A percentile compares a stretch with the other conserved stretches of the same genome.
Evolutionary conservation across 2,797 vertebrate species (phyloP).

Genomic region (Alauda arvensis): DNA sequence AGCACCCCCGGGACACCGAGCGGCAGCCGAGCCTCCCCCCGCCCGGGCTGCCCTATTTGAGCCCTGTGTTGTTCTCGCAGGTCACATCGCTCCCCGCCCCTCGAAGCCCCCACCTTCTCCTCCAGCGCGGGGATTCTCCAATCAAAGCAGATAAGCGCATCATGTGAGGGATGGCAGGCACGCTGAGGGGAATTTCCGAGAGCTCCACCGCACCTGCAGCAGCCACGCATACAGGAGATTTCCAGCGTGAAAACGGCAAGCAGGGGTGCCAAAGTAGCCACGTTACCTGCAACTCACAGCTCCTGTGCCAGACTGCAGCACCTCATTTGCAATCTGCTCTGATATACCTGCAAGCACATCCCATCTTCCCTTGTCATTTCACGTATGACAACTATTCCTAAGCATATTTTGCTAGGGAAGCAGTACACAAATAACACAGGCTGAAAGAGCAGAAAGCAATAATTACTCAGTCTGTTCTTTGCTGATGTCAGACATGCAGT

Average conservation of each 20-base stretch:
- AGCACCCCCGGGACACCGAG: background rate
- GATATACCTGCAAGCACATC: constrained; percentile 12
- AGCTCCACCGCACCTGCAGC: constrained; percentile 20
- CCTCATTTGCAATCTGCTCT: constrained; percentile 37
- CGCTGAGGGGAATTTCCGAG: constrained; percentile 21
- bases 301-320: constrained; percentile 39
- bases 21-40: background rate
- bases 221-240: background rate
- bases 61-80: background rate
- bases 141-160: background rate
- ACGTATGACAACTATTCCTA: background rate
- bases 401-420: constrained; percentile 2
- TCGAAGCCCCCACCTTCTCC: background rate
- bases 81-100: background rate
- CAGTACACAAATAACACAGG: background rate
- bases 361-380: background rate
- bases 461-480: constrained; percentile 33
- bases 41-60: background rate
- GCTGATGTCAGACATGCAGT: constrained; percentile 16
- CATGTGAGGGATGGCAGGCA: background rate
- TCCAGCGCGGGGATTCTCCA: constrained; percentile 13
- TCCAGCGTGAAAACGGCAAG: background rate
- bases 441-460: constrained; percentile 28
- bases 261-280: background rate
- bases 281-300: background rate